Conservation (phyloP, 2,888 invertebrate species). For the Hermaeophaga mercurialis region DNA sequence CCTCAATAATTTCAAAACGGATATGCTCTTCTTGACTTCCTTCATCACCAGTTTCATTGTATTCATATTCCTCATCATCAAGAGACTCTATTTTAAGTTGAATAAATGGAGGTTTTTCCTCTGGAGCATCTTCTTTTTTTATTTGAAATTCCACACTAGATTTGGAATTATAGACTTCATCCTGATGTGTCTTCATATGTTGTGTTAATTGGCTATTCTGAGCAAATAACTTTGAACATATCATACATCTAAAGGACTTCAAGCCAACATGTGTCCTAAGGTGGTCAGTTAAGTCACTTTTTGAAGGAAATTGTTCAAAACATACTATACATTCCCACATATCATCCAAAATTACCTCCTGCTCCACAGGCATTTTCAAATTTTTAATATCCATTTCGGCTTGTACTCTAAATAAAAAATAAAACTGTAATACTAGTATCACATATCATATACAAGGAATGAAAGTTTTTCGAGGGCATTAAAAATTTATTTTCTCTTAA, state of each 20-base stretch:
- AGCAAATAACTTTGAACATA: slow-evolving; percentile 14
- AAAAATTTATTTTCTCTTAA: no score
- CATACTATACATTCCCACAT: slow-evolving; percentile 21
- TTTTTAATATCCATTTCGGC: slow-evolving; percentile 1
- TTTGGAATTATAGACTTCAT: background rate
- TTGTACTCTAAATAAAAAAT: no score
- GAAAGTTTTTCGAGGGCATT: no score
- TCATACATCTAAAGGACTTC: slow-evolving; percentile 16
- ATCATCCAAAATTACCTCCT: slow-evolving; percentile 8
- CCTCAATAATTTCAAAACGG: slow-evolving; percentile 17
- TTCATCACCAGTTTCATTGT: background rate
- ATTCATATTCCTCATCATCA: background rate
- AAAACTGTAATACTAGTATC: no score
- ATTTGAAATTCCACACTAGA: background rate
- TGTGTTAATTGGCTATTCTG: slow-evolving; percentile 13
- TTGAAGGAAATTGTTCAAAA: slow-evolving; percentile 16
- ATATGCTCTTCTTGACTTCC: slow-evolving; percentile 16
- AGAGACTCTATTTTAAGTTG: background rate
- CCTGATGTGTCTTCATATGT: slow-evolving; percentile 11
- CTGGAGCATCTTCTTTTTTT: background rate
- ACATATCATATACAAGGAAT: no score
- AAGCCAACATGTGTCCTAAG: slow-evolving; percentile 20
- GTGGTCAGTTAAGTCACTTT: slow-evolving; percentile 17
- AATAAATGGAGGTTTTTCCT: background rate
- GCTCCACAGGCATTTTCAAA: slow-evolving; percentile 11